Conservation (phyloP, 2,888 invertebrate species). For the Entomobrya multifasciata region DNA sequence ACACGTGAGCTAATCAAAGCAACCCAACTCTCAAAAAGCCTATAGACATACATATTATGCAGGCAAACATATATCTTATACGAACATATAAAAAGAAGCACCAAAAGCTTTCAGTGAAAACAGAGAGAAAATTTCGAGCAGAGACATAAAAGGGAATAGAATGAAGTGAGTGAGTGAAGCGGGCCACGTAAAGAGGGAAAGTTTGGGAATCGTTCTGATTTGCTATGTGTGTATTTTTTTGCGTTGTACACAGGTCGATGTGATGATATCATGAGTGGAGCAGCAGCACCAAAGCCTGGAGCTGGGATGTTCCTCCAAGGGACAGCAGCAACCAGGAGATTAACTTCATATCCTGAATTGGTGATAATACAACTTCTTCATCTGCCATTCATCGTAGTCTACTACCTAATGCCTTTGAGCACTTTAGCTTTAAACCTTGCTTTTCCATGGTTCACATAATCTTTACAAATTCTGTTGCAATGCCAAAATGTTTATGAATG, state of each 20-base stretch:
- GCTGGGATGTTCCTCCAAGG: constrained; percentile 25
- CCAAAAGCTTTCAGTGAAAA: too few relatives aligned
- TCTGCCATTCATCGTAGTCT: constrained; percentile 63
- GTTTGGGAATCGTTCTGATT: not conserved
- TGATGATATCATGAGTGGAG: constrained; percentile 74
- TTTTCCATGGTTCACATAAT: constrained; percentile 58
- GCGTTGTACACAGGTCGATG: constrained; percentile 73
- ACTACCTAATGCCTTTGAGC: constrained; percentile 66
- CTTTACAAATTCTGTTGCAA: constrained; percentile 22
- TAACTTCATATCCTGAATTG: constrained; percentile 71
- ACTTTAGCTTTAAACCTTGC: constrained; percentile 54
- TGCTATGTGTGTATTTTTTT: too few relatives aligned
- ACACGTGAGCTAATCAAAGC: too few relatives aligned
- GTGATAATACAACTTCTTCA: constrained; percentile 62
- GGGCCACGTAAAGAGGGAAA: too few relatives aligned
- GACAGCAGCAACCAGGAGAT: constrained; percentile 51
- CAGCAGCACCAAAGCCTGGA: constrained; percentile 49
- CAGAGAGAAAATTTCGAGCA: too few relatives aligned
- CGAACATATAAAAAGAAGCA: too few relatives aligned
- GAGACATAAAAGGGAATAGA: too few relatives aligned
- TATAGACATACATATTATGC: too few relatives aligned
- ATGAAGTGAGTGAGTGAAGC: too few relatives aligned
- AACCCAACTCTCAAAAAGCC: too few relatives aligned
- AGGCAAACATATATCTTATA: too few relatives aligned
- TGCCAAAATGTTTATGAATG: too few relatives aligned